Percentiles rank a stretch among this genome's conserved stretches.
Evolutionary conservation across 2,888 invertebrate species (phyloP).

Genomic region (Napeogenes sylphis): DNA sequence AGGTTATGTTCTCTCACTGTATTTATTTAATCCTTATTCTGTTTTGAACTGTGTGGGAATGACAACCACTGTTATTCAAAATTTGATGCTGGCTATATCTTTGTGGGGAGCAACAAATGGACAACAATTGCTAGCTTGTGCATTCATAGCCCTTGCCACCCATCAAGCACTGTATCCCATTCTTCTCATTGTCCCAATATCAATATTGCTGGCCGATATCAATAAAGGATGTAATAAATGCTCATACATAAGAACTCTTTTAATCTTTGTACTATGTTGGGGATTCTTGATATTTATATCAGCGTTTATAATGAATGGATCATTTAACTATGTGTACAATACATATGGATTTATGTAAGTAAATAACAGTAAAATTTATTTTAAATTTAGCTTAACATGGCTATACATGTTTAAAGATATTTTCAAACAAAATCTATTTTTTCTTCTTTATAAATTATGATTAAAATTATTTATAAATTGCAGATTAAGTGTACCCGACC

Average conservation of each 20-base stretch:
- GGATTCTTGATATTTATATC: conserved; percentile 78
- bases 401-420: no score
- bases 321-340: conserved; percentile 81
- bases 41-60: conserved; percentile 91
- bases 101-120: conserved; percentile 84
- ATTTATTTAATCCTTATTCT: conserved; percentile 93
- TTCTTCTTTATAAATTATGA: conserved; percentile 10
- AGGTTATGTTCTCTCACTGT: conserved; percentile 85
- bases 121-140: conserved; percentile 78
- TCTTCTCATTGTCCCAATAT: conserved; percentile 88
- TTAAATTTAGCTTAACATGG: neutral
- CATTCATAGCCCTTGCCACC: conserved; percentile 86
- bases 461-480: conserved; percentile 42
- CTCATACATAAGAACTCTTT: conserved; percentile 68
- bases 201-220: conserved; percentile 81
- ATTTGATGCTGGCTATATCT: conserved; percentile 86
- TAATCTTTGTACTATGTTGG: conserved; percentile 75
- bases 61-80: conserved; percentile 93
- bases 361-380: neutral
- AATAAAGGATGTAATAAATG: conserved; percentile 69
- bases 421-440: conserved; percentile 5
- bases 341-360: conserved; percentile 90
- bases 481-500: conserved; percentile 93
- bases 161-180: conserved; percentile 91
- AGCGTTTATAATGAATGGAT: conserved; percentile 80